Evolutionary conservation across 2,113 vertebrate species (phyloP).

Genomic region (Terrapene triunguis): DNA sequence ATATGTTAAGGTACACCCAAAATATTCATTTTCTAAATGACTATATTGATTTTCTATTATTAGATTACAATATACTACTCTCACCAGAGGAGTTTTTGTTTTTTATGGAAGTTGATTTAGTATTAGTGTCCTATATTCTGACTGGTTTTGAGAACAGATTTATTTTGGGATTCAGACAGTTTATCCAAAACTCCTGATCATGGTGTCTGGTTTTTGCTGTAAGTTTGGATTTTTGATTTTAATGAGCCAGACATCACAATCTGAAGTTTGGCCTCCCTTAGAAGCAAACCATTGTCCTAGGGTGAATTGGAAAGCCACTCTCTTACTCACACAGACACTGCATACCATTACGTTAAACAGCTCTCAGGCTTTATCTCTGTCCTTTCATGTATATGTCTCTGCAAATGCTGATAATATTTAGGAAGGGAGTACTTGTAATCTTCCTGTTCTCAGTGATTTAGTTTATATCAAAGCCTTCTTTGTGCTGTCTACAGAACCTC

Average conservation of each 20-base stretch:
- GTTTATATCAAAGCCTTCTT: too few relatives aligned
- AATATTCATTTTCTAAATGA: too few relatives aligned
- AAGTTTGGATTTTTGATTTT: neutral
- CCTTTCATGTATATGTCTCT: too few relatives aligned
- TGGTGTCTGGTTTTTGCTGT: neutral
- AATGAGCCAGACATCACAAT: neutral
- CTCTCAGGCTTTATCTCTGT: neutral
- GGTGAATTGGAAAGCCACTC: neutral
- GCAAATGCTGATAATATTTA: neutral
- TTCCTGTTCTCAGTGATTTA: too few relatives aligned
- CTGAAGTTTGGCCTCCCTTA: too few relatives aligned
- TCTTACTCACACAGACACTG: neutral
- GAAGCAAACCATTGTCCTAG: neutral
- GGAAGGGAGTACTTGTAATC: too few relatives aligned
- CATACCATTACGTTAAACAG: neutral
- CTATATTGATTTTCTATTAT: too few relatives aligned
- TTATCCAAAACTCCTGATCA: neutral
- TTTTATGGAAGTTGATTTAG: too few relatives aligned
- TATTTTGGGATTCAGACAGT: neutral
- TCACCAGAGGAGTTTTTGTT: too few relatives aligned
- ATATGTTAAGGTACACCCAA: too few relatives aligned
- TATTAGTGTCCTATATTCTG: neutral
- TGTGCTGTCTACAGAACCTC: too few relatives aligned
- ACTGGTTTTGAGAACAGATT: neutral
- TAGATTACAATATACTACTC: too few relatives aligned